These are phyloP conservation scores for Phycodurus eques DNA, from an alignment of 2,113 vertebrate species.

Conservation along the genomic window DNA sequence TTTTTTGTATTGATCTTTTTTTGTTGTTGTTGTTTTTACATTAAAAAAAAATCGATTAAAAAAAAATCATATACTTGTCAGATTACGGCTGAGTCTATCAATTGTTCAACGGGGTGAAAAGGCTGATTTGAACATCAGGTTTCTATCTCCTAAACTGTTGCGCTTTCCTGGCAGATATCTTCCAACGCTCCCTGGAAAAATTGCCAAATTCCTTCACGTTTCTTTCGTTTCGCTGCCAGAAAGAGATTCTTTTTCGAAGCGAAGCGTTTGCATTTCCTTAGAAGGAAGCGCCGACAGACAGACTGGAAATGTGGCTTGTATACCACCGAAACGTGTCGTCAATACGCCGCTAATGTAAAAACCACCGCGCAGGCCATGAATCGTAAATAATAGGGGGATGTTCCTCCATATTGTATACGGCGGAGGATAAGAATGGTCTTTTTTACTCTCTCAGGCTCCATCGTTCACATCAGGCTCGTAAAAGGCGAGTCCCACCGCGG, in stretches of 20 bases:
- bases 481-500: slow-evolving; percentile 66
- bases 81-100: not conserved
- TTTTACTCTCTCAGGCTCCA: slow-evolving; percentile 67
- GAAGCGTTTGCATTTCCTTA: not conserved
- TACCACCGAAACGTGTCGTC: not conserved
- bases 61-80: not conserved
- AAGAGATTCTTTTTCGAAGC: not conserved
- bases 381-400: not conserved
- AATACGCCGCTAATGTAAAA: slow-evolving; percentile 3
- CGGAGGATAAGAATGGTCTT: not conserved
- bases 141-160: not conserved
- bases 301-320: not conserved
- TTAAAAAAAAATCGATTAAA: too few species aligned
- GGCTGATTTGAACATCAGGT: not conserved
- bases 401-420: not conserved
- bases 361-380: not conserved
- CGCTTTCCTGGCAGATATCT: not conserved
- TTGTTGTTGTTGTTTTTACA: not conserved
- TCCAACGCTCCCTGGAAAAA: not conserved
- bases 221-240: not conserved
- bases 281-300: not conserved
- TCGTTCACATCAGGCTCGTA: slow-evolving; percentile 68
- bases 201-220: slow-evolving; percentile 2
- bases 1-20: not conserved
- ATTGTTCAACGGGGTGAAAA: not conserved